Conservation (phyloP, 2,797 vertebrate species). For the Eidolon dupreanum region DNA sequence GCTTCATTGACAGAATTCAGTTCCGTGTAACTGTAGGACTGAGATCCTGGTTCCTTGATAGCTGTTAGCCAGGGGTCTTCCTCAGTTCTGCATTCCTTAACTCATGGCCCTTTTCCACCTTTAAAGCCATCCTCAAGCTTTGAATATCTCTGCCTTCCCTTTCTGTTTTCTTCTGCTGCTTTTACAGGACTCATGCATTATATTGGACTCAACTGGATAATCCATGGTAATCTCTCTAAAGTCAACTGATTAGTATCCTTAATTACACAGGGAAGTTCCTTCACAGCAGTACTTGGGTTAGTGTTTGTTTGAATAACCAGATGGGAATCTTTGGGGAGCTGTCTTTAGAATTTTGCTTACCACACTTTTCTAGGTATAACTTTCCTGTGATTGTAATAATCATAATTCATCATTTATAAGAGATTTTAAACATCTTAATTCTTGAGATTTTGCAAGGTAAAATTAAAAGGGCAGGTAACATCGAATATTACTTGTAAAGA, state of each 20-base stretch:
- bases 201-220: neutral
- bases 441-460: constrained; percentile 31
- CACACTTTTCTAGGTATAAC: neutral
- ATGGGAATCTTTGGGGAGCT: neutral
- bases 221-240: neutral
- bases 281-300: neutral
- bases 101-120: no score
- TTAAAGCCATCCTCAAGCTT: neutral
- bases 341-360: neutral
- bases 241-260: constrained; percentile 15
- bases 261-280: neutral
- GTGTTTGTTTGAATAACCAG: neutral
- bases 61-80: neutral
- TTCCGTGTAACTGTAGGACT: neutral
- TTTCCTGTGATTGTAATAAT: neutral
- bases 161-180: neutral
- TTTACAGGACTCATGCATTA: neutral
- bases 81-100: neutral
- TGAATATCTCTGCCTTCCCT: neutral
- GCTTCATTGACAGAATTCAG: neutral
- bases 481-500: neutral
- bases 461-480: constrained; percentile 24
- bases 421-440: constrained; percentile 43
- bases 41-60: neutral
- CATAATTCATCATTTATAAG: constrained; percentile 1